Conservation (phyloP, 2,113 vertebrate species). For the human (Homo sapiens) region GRCh38 chr4:141732501-141733000, state of each 20-base stretch:
- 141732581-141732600: background rate
- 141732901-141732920: background rate
- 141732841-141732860: background rate
- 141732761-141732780: slow-evolving; percentile 87
- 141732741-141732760: slow-evolving; percentile 79
- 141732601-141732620: background rate
- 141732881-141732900: background rate
- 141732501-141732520: background rate
- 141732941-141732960: background rate
- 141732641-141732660: background rate
- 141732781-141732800: slow-evolving; percentile 83
- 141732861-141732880: background rate
- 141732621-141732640: background rate
- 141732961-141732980: background rate
- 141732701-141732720: background rate
- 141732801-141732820: slow-evolving; percentile 76
- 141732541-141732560: background rate
- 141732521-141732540: background rate
- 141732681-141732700: background rate
- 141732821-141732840: slow-evolving; percentile 56
- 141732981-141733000: background rate
- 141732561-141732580: background rate
- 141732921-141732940: background rate
- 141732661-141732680: background rate
- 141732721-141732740: slow-evolving; percentile 65